Evolutionary conservation across 2,797 vertebrate genomes (phyloP).

Genomic region (Mormyrus proboscirostris): DNA sequence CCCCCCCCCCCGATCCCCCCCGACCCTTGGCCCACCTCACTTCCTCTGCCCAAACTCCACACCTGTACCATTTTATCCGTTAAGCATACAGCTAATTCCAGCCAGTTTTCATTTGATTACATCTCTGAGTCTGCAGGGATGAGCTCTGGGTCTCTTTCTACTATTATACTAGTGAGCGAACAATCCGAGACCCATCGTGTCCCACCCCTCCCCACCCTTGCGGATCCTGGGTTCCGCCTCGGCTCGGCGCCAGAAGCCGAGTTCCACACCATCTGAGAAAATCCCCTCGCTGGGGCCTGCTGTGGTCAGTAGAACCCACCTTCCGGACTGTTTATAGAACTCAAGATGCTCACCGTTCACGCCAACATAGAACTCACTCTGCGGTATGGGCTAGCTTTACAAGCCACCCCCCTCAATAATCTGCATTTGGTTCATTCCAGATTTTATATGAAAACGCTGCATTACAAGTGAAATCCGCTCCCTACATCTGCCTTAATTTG

Average conservation of each 20-base stretch:
- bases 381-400: neutral
- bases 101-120: neutral
- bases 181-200: neutral
- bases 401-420: neutral
- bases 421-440: neutral
- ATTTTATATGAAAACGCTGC: neutral
- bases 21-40: neutral
- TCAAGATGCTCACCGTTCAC: neutral
- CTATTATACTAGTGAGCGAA: neutral
- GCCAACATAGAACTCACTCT: neutral
- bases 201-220: neutral
- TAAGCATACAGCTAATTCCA: neutral
- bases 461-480: neutral
- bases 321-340: conserved; percentile 4
- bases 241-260: neutral
- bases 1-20: neutral
- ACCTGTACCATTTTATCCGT: neutral
- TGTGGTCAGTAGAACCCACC: neutral
- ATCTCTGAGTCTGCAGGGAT: neutral
- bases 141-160: neutral
- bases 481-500: neutral
- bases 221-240: neutral
- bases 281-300: neutral
- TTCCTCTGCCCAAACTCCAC: neutral
- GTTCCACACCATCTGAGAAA: neutral